Base-by-base conservation (phyloP, 2,797 vertebrate species). In the Podarcis siculus region DNA sequence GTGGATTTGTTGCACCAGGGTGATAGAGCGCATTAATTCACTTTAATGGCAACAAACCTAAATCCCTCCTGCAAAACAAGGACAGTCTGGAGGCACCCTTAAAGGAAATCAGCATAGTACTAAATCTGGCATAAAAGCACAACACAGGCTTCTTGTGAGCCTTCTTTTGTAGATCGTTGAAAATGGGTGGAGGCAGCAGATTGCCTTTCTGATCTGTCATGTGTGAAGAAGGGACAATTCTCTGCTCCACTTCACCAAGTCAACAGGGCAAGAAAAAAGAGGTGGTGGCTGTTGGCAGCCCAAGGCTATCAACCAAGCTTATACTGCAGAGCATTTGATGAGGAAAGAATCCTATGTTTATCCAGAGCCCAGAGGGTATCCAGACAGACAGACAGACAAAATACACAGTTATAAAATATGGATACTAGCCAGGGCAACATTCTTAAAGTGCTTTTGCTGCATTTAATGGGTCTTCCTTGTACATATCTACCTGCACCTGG, bases 231-330 rank as follows among this genome's bases (percentile, higher is more conserved):
- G 86, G 87, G 92, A 91, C 15, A 4, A 94, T 90, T 95, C 93
- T 94, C 93, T 88, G 94, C 94, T 95, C 93, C 88, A 91, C 92
- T 95, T 93, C 90, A 90, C 89, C 89, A 86, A 39, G 42, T 88
- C 81, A 90, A 77, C 61, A 4, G 2, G 0, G 42, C 73, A 88
- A 0, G 19, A 85, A 86, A 89, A 49, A 89, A 83, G 67, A 91
- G 90, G 83, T 90, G 90, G 91, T 0, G 55, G 86, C 87, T 35
- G 87, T 30, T 35, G 86, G 61, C 81, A 0, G 1, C 89, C 91
- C 80, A 0, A 0, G 79, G 92, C 4, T 0, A 73, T 19, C n/a
- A 61, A 82, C 64, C 10, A 23, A 82, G 86, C 66, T 75, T 82
- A 39, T 76, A 30, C 72, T 58, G 72, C 72, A 77, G 78, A 61